phyloP scores from a whole-genome alignment of 1,140 invertebrate species.

The Hormaphis cornu region DNA sequence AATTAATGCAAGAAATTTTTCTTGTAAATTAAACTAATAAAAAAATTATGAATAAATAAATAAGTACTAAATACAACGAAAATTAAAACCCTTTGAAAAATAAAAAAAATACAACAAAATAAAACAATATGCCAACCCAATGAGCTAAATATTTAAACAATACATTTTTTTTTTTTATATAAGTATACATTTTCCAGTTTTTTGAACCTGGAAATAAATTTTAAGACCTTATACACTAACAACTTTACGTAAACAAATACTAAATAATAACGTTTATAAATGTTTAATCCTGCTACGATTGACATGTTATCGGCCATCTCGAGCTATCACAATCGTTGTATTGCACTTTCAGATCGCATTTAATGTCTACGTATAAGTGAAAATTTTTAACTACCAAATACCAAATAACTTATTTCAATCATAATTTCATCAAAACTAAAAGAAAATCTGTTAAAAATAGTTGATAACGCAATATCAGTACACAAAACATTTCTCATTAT shows the following conservation, averaged over 20 bases:
- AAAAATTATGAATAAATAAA: conserved; percentile 21
- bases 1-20: conserved; percentile 1
- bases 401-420: neutral
- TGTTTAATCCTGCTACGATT: conserved; percentile 4
- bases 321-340: conserved; percentile 26
- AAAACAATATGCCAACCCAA: conserved; percentile 25
- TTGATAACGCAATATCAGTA: neutral
- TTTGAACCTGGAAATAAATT: neutral
- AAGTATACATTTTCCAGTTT: neutral
- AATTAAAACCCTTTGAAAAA: conserved; percentile 29
- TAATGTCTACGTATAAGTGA: conserved; percentile 3
- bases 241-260: conserved; percentile 10
- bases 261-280: neutral
- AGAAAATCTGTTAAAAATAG: neutral
- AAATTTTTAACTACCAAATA: neutral
- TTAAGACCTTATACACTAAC: neutral
- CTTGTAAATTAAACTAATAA: conserved; percentile 23
- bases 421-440: neutral
- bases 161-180: conserved; percentile 3
- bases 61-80: conserved; percentile 24
- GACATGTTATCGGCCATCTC: neutral
- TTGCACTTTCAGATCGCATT: conserved; percentile 29
- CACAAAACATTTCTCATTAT: neutral
- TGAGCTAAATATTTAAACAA: conserved; percentile 24
- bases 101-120: conserved; percentile 17